Evolutionary conservation across 2,888 invertebrate genomes (phyloP), one percentile per base, ranked within the genome.

Genomic region (Alentia gelatinosa): DNA sequence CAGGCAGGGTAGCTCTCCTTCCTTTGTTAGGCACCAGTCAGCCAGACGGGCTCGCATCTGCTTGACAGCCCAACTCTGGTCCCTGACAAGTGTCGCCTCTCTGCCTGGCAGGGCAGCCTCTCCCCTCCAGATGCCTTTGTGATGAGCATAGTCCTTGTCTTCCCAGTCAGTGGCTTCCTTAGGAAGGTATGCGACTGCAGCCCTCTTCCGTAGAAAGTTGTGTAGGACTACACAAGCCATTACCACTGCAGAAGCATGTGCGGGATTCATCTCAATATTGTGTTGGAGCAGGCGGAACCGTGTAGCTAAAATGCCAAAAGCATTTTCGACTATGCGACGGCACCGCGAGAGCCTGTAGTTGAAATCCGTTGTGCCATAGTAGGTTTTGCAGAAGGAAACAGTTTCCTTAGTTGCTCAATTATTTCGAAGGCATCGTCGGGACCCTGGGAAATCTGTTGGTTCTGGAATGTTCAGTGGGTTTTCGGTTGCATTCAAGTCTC

Each of bases 391-490:
- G 56, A 26, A 19, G 92, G 91, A 84, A 89, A 93, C 0, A 93
- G 93, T 89, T 91, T 90, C 91, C 92, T 90, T 0, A 93, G 23
- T 68, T 92, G 75, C 0, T 15, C 15, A 63, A 86, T 91, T 7
- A 93, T 74, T 4, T 90, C 86, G 79, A 93, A 93, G 15, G 93
- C 93, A 33, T 93, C 93, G 90, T 93, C 93, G 5, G 56, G 7
- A 47, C 19, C 19, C 47, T 47, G 47, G 19, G 47, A 47, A 47
- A 19, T 7, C 9, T 19, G 7, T 19, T 12, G 47, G 47, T 7
- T 47, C 47, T 47, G 47, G 47, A 47, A 47, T 19, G 19, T 47
- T 47, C 9, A 47, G 47, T 12, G 47, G 47, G 19, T 47, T 47
- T 7, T 7, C 7, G 9, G 7, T 19, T 12, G 7, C 47, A 47